A percentile compares a stretch with the other conserved stretches of the same genome.
These are phyloP conservation scores for Aleiodes sp. DNA, from an alignment of 1,140 invertebrate genomes.

Conservation along the genomic window DNA sequence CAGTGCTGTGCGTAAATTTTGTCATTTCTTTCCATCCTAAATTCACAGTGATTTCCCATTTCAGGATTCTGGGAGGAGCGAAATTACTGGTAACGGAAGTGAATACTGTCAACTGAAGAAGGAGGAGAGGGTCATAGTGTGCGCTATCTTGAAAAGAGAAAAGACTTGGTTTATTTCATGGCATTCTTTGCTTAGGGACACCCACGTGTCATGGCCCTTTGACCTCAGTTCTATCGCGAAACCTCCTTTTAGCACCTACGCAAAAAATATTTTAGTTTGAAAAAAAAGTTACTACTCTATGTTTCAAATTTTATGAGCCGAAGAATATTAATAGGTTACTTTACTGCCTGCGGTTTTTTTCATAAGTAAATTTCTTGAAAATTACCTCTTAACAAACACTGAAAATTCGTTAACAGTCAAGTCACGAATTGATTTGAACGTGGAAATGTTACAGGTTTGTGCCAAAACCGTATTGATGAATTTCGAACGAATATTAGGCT, in stretches of 20 bases:
- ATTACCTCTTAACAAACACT: too few species aligned
- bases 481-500: too few species aligned
- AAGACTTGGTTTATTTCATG: conserved; percentile 28
- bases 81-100: conserved; percentile 6
- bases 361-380: too few species aligned
- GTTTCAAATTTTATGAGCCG: background rate
- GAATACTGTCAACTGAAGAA: background rate
- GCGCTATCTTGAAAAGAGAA: conserved; percentile 26
- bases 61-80: background rate
- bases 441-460: too few species aligned
- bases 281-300: background rate
- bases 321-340: too few species aligned
- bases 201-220: conserved; percentile 21
- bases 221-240: conserved; percentile 17
- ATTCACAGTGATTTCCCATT: background rate
- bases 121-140: background rate
- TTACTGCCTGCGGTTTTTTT: too few species aligned
- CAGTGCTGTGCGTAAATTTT: background rate
- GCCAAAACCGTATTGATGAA: too few species aligned
- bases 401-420: too few species aligned
- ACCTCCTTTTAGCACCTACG: conserved; percentile 21
- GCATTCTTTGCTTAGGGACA: conserved; percentile 11
- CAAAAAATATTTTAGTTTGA: background rate
- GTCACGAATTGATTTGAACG: too few species aligned
- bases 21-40: background rate